Evolutionary conservation across 2,113 vertebrate species (phyloP), one percentile per base, ranked within the genome.

Genomic region (Xenopus laevis): DNA sequence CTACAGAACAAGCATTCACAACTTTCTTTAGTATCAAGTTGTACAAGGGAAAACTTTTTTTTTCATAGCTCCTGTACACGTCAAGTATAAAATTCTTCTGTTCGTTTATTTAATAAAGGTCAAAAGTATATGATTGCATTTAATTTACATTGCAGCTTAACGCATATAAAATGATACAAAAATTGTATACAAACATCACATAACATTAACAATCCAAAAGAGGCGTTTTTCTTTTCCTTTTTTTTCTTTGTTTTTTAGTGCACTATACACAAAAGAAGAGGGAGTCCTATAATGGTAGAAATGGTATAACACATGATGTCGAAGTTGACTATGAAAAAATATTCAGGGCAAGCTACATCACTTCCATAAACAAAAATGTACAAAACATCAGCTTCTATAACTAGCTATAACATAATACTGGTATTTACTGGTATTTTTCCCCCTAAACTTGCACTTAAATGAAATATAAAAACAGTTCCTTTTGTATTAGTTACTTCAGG

Each of bases 321-420:
- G 89, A 92, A 94, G 91, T 89, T 87, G 89, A 94, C 89, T 86
- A 57, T 59, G n/a, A 89, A 88, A 88, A 89, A 84, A 86, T 81
- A 73, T 73, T 91, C 85, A 90, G 91, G 90, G 87, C 90, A 93
- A 94, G 90, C 94, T 94, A 98, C 94, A 91, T 90, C 95, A 96
- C 94, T 94, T 94, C 85, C 89, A 95, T 88, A 93, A 98, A 98
- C 95, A 97, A 98, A 91, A 97, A 98, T 92, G 93, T 99, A 98
- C 95, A 94, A 93, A 99, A 98, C 94, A 95, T 93, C 86, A 84
- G 92, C 91, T 82, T 95, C 93, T 94, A 27, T 27, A 98, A 94
- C 94, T 94, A 93, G 91, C 93, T 91, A 94, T 85, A 94, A 94
- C 92, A 90, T 94, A 90, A 94, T 93, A 94, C 91, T 91, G 88